Conservation (phyloP, 1,140 invertebrate species). For the Chironomus tepperi region DNA sequence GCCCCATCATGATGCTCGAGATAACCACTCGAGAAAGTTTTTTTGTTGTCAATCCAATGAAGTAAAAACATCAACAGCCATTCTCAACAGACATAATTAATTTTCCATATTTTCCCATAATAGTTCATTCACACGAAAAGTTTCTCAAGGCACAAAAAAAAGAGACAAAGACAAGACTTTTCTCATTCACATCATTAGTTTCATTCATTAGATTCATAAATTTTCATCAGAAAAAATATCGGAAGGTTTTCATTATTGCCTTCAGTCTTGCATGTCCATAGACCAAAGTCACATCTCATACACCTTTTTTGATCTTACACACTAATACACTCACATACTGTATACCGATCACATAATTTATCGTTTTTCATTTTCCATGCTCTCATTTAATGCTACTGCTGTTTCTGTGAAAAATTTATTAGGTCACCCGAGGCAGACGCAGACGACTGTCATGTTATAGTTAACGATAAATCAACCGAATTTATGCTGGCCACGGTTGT, state of each 20-base stretch:
- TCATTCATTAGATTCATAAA: not conserved
- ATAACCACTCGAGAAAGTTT: too few relatives aligned
- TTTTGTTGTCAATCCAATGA: too few relatives aligned
- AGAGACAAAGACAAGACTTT: not conserved
- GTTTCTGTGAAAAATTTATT: not conserved
- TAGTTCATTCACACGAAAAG: too few relatives aligned
- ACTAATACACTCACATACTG: not conserved
- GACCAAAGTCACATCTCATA: too few relatives aligned
- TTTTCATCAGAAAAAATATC: not conserved
- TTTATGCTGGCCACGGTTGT: slow-evolving; percentile 77
- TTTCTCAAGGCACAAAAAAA: too few relatives aligned
- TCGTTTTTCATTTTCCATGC: slow-evolving; percentile 4
- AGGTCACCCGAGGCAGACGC: slow-evolving; percentile 47
- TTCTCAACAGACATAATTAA: too few relatives aligned
- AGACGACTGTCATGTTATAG: slow-evolving; percentile 72
- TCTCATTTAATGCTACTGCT: not conserved
- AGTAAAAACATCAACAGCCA: too few relatives aligned
- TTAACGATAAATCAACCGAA: slow-evolving; percentile 81
- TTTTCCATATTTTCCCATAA: too few relatives aligned
- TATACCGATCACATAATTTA: slow-evolving; percentile 2
- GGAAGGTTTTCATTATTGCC: too few relatives aligned
- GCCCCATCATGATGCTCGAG: too few relatives aligned
- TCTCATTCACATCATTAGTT: not conserved
- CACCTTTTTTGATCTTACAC: too few relatives aligned
- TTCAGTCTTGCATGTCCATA: too few relatives aligned